Conservation (phyloP, 2,797 vertebrate genomes). For the Acipenser ruthenus region DNA sequence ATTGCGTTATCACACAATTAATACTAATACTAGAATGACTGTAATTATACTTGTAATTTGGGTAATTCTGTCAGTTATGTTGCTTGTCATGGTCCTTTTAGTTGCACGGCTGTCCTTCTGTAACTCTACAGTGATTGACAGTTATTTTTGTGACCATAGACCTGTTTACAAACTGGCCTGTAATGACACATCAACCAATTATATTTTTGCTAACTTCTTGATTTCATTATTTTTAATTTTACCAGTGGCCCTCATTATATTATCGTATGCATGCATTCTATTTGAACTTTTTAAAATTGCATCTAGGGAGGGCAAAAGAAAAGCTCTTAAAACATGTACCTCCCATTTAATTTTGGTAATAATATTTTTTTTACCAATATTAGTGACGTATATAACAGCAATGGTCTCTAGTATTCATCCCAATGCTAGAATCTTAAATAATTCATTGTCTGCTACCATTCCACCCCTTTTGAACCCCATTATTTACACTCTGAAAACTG, state of each 20-base stretch:
- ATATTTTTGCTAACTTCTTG: background rate
- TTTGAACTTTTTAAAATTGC: constrained; percentile 30
- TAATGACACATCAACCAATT: constrained; percentile 29
- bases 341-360: constrained; percentile 43
- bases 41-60: constrained; percentile 13
- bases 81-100: constrained; percentile 7
- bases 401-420: constrained; percentile 2
- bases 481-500: constrained; percentile 22
- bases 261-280: constrained; percentile 37
- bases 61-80: background rate
- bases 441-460: constrained; percentile 18
- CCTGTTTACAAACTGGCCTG: constrained; percentile 36
- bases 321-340: constrained; percentile 41
- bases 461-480: constrained; percentile 30
- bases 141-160: constrained; percentile 43
- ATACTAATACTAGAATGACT: constrained; percentile 36
- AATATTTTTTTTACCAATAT: constrained; percentile 36
- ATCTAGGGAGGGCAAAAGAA: constrained; percentile 26
- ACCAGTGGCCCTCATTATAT: constrained; percentile 32
- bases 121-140: constrained; percentile 33
- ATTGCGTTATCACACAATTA: constrained; percentile 33
- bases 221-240: constrained; percentile 18
- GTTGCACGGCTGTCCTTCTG: constrained; percentile 45
- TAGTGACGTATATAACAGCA: constrained; percentile 31
- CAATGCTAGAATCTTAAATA: constrained; percentile 21